Base-by-base conservation (phyloP, 2,113 vertebrate species). In the Electrona antarctica region DNA sequence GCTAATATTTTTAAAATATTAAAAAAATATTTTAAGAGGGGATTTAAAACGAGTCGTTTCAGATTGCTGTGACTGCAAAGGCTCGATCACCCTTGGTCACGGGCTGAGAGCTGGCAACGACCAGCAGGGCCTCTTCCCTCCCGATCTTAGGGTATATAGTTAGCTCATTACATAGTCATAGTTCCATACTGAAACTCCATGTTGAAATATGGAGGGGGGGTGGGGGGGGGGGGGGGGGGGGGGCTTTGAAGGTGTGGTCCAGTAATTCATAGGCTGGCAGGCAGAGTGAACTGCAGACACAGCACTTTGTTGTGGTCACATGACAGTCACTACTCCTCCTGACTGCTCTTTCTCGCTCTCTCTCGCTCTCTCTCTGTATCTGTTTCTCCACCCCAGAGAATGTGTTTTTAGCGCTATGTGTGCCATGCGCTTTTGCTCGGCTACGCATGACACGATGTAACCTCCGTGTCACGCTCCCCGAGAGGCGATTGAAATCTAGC, bases 301-400 rank as follows among this genome's bases (percentile, higher is more conserved):
- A 73, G 81, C 86, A 73, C 60, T 80, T 82, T 76, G 61, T 60
- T 72, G 50, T 2, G 69, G 80, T 88, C 86, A 87, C 71, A 67
- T 88, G 83, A 88, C 74, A 51, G 41, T 50, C 28, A 62, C 15
- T 66, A 45, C 74, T 72, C 70, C 14, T 61, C 33, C 33, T 41
- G 33, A 41, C 33, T 41, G 2, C 33, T 21, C 28, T 61, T 50
- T 73, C 33, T 63, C 1, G 52, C 72, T 67, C 67, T 28, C 13
- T 73, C 56, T n/a, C 48, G 51, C 11, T 52, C 60, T 47, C 15
- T 41, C 55, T 57, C 33, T 4, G 12, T 7, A 10, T 49, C 45
- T 56, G 2, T 15, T 13, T 52, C 13, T 13, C 33, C 33, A 6
- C 28, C 45, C 12, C 60, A 6, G 6, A 64, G 64, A 87, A 68